Evolutionary conservation across 2,888 invertebrate genomes (phyloP).

Genomic region (Cynaeus angustus): DNA sequence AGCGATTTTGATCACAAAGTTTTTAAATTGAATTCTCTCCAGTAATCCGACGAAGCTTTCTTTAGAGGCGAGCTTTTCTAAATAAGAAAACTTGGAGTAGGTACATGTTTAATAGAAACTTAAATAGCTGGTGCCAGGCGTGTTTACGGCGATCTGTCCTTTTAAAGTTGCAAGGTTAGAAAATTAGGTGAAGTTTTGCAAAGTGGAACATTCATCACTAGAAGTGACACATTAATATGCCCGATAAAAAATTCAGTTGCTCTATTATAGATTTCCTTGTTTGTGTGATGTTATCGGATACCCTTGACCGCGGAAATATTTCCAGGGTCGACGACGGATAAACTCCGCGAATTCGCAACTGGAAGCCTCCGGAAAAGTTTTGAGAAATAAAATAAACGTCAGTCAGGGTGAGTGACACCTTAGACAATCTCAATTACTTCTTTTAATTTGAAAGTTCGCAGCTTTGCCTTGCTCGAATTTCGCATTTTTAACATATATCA

Average conservation of each 20-base stretch:
- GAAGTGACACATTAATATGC: background rate
- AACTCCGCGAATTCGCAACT: no score
- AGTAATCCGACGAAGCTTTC: slow-evolving; percentile 7
- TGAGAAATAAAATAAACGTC: no score
- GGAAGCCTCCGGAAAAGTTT: no score
- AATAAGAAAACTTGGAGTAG: slow-evolving; percentile 4
- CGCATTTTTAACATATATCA: no score
- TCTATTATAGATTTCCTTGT: slow-evolving; percentile 1
- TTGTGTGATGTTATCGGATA: background rate
- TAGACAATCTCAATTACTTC: no score
- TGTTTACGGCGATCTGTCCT: no score
- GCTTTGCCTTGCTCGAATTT: no score
- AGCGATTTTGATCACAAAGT: background rate
- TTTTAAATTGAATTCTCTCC: slow-evolving; percentile 11
- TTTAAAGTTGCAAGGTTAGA: background rate
- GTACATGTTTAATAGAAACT: background rate
- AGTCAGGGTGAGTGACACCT: no score
- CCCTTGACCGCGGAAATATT: slow-evolving; percentile 8
- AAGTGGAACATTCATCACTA: background rate
- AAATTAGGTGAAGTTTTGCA: background rate
- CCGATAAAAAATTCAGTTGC: background rate
- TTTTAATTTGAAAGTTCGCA: no score
- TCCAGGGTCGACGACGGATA: no score
- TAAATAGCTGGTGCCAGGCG: no score
- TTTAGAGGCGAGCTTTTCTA: background rate